Base-by-base conservation (phyloP, 2,113 vertebrate species). In the Zingel zingel region DNA sequence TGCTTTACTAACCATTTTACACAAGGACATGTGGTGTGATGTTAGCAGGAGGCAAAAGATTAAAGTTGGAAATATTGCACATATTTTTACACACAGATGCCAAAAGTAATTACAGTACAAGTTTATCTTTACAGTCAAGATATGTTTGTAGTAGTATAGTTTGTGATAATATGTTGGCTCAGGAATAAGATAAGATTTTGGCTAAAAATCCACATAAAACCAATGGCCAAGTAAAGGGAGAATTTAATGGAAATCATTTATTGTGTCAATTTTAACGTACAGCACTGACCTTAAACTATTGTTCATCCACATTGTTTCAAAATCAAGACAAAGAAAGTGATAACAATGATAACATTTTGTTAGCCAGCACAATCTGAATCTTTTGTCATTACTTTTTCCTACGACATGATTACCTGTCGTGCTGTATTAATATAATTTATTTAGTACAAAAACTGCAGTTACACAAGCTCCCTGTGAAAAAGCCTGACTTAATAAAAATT, bases 401-500 rank as follows among this genome's bases (percentile, higher is more conserved):
- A 2, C 13, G 0, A 45, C 64, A 18, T 50, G 54, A 74, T 48
- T 23, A 45, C 48, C 11, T 65, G 36, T 18, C 16, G n/a, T 18
- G 5, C 51, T 48, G 53, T 21, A 59, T 57, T 67, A 62, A 67
- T 36, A 16, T 65, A 2, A 51, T 15, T 23, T 50, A 19, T 39
- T 33, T 8, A 18, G 23, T 12, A 18, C 58, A 76, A 69, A 68
- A 57, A 33, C 57, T 21, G 0, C 23, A 63, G 53, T n/a, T 27
- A 39, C 18, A 47, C 10, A 1, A 51, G 50, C 62, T 47, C 33
- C 23, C 43, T 23, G 3, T 73, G 75, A 73, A 71, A 79, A 39
- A 51, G 21, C 9, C 66, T 53, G 50, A 71, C 65, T 66, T 64
- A 33, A 78, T 56, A 84, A 71, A 67, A 84, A 77, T 15, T 25